A percentile compares a stretch with the other conserved stretches of the same genome.
These are phyloP conservation scores for Druon quercuslanigerum DNA, from an alignment of 1,140 invertebrate genomes.

Conservation along the genomic window DNA sequence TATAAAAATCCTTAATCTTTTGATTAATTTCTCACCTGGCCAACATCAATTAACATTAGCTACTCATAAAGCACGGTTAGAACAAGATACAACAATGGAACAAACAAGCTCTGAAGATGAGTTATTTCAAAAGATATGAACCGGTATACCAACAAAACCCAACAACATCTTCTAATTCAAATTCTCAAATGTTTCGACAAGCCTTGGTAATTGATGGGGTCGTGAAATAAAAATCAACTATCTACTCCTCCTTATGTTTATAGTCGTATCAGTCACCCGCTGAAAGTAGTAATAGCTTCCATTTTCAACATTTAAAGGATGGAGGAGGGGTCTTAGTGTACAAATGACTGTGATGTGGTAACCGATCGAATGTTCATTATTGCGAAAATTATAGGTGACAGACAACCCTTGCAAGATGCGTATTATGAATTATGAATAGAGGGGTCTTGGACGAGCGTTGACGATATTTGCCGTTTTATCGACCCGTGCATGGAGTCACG, in stretches of 20 bases:
- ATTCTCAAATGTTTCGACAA: no score
- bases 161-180: no score
- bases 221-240: not conserved
- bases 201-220: not conserved
- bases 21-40: no score
- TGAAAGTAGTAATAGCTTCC: not conserved
- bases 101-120: no score
- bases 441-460: not conserved
- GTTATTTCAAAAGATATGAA: no score
- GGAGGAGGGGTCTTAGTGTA: conserved; percentile 2
- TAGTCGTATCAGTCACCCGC: not conserved
- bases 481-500: not conserved
- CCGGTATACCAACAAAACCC: no score
- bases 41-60: no score
- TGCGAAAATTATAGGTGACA: conserved; percentile 20
- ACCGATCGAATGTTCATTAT: conserved; percentile 8
- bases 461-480: conserved; percentile 19
- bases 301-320: not conserved
- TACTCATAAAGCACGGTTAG: no score
- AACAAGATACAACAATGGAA: no score
- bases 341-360: not conserved
- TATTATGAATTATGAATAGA: not conserved
- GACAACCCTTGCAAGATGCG: conserved; percentile 1
- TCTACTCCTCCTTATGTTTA: no score
- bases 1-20: no score